Conservation (phyloP, 2,888 invertebrate genomes). For the Nomada fabriciana region DNA sequence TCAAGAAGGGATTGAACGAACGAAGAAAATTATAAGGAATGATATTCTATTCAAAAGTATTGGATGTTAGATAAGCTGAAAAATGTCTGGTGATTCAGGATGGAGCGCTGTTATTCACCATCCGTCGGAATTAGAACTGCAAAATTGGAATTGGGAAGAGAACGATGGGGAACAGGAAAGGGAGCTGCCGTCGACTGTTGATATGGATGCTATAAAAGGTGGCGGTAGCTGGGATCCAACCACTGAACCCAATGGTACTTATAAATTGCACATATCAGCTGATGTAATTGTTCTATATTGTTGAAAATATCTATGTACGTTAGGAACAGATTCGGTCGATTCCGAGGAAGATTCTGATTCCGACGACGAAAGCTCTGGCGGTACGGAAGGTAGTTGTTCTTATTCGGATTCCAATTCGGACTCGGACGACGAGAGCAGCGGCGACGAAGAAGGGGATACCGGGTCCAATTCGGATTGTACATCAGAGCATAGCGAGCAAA, state of each 20-base stretch:
- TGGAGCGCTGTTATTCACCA: slow-evolving; percentile 87
- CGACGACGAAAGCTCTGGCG: slow-evolving; percentile 84
- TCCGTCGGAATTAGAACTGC: slow-evolving; percentile 85
- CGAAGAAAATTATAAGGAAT: slow-evolving; percentile 74
- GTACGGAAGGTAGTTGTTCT: slow-evolving; percentile 83
- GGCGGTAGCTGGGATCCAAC: slow-evolving; percentile 84
- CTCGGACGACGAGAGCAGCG: slow-evolving; percentile 82
- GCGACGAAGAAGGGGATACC: slow-evolving; percentile 78
- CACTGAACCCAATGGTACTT: slow-evolving; percentile 79
- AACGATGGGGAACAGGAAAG: slow-evolving; percentile 88
- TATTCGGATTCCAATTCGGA: slow-evolving; percentile 83
- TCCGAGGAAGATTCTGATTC: slow-evolving; percentile 85
- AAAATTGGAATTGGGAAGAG: slow-evolving; percentile 84
- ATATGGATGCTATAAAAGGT: slow-evolving; percentile 88
- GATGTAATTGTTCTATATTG: too few species aligned
- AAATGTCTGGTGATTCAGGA: slow-evolving; percentile 84
- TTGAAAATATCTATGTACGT: slow-evolving; percentile 19
- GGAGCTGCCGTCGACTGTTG: slow-evolving; percentile 88
- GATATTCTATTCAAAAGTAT: slow-evolving; percentile 73
- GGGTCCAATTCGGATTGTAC: slow-evolving; percentile 85
- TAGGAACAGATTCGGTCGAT: slow-evolving; percentile 82
- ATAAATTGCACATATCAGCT: not conserved
- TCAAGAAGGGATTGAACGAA: slow-evolving; percentile 50
- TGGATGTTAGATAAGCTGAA: slow-evolving; percentile 80
- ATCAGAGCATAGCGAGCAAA: slow-evolving; percentile 84